These are phyloP conservation scores for Oceanodroma leucorhoa DNA, from an alignment of 2,797 vertebrate species.

Conservation along the genomic window DNA sequence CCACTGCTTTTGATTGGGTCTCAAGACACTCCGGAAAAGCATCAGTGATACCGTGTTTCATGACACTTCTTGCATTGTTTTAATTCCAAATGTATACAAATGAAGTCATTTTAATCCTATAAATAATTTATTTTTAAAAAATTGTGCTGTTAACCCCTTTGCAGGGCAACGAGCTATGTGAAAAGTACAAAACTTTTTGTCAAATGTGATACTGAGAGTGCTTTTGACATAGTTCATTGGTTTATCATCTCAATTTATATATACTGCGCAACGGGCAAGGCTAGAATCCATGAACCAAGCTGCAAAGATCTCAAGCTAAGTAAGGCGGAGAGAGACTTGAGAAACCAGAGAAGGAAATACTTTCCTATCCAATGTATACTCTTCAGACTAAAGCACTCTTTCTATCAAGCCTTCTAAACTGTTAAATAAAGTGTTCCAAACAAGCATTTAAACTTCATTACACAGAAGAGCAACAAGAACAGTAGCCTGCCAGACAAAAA, in stretches of 20 bases:
- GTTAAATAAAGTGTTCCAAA: conserved; percentile 93
- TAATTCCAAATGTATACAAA: conserved; percentile 86
- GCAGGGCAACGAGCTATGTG: conserved; percentile 81
- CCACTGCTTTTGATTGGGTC: conserved; percentile 59
- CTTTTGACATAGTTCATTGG: conserved; percentile 82
- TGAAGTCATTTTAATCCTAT: conserved; percentile 86
- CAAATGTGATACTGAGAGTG: conserved; percentile 82
- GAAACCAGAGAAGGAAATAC: conserved; percentile 82
- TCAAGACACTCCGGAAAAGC: conserved; percentile 69
- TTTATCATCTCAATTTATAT: conserved; percentile 80
- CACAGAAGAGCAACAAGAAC: conserved; percentile 86
- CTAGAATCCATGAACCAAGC: conserved; percentile 87
- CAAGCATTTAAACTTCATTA: conserved; percentile 90
- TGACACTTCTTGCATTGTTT: conserved; percentile 78
- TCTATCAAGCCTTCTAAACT: conserved; percentile 91
- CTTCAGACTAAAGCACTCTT: conserved; percentile 90
- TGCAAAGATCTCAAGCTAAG: conserved; percentile 87
- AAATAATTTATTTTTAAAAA: conserved; percentile 88
- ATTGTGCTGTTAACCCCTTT: conserved; percentile 85
- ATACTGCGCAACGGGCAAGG: conserved; percentile 81
- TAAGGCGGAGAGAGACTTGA: conserved; percentile 83
- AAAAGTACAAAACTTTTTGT: conserved; percentile 87
- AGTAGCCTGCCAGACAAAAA: conserved; percentile 82
- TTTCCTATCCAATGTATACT: conserved; percentile 89
- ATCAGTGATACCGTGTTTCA: conserved; percentile 63